Base-by-base conservation (phyloP, 2,797 vertebrate species). In the Carduelis carduelis region DNA sequence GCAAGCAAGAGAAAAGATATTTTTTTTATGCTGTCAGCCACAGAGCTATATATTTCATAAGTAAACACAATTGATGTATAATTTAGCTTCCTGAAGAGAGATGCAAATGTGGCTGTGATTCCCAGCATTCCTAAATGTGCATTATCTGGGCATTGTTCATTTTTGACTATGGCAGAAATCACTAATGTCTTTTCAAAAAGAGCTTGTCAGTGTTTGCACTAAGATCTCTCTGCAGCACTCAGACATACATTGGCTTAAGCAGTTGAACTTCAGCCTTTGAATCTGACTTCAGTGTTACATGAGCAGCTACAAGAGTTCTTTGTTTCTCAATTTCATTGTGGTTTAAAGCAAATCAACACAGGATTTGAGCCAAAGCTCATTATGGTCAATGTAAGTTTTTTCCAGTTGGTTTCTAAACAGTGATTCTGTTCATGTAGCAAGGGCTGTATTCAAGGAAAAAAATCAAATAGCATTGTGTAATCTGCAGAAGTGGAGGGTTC, bases 301-400 rank as follows among this genome's bases (percentile, higher is more conserved):
- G 76, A 44, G 32, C 24, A 43, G 89, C 52, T 57, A 46, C 14
- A 86, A 90, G 55, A 88, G 74, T 41, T 89, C 84, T 86, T 96
- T 91, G 60, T 79, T 82, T 75, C 66, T 87, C 60, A 20, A 1
- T 89, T 72, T 79, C 56, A 59, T 86, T 87, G 66, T 82, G 83
- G 70, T 74, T 66, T 88, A 74, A 84, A 90, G 80, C 94, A 96
- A 78, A 94, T 89, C 92, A 96, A 90, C 74, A 49, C 63, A 43
- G 89, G 70, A 88, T 91, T 93, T 76, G 77, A 95, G 94, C 95
- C 93, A 94, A 95, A 94, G 87, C 94, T 93, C 21, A 74, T 95
- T 91, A 81, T 20, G 1, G 41, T 92, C 76, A 76, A 69, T 96
- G 66, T 72, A 88, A 52, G 74, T 91, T 92, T 93, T 94, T 76